phyloP scores from a whole-genome alignment of 2,113 vertebrate species.

The Labrus mixtus region DNA sequence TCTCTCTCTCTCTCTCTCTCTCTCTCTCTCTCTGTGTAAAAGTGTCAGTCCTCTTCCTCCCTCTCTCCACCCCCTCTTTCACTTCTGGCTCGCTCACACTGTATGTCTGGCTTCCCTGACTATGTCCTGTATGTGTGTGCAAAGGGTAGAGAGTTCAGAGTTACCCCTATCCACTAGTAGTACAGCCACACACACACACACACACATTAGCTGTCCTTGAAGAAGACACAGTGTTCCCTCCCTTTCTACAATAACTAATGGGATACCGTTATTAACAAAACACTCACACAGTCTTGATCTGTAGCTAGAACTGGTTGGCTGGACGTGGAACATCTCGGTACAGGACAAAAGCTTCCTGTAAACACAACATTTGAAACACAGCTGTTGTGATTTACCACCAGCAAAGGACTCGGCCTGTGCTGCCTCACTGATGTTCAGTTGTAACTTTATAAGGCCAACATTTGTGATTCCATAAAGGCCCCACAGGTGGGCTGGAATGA shows the following conservation, averaged over 20 bases:
- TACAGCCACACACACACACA: slow-evolving; percentile 18
- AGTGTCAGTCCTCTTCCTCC: slow-evolving; percentile 46
- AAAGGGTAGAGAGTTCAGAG: slow-evolving; percentile 70
- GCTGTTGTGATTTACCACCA: slow-evolving; percentile 68
- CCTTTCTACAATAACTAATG: slow-evolving; percentile 57
- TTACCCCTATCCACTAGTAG: slow-evolving; percentile 37
- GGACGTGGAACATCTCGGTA: slow-evolving; percentile 41
- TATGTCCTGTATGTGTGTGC: slow-evolving; percentile 40
- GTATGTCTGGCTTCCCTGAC: slow-evolving; percentile 72
- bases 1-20: not conserved
- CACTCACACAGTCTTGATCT: slow-evolving; percentile 55
- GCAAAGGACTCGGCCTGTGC: slow-evolving; percentile 29
- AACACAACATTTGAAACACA: slow-evolving; percentile 66
- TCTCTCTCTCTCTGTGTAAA: not conserved
- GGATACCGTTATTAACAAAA: slow-evolving; percentile 68
- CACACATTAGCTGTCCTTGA: slow-evolving; percentile 58
- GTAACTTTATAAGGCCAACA: slow-evolving; percentile 65
- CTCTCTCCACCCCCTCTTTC: slow-evolving; percentile 34
- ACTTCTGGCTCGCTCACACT: slow-evolving; percentile 47
- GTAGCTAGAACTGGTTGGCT: slow-evolving; percentile 51
- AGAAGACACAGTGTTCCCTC: slow-evolving; percentile 68
- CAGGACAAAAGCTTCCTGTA: slow-evolving; percentile 69
- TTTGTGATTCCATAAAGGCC: slow-evolving; percentile 30
- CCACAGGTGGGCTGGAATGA: slow-evolving; percentile 27
- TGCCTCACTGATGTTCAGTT: slow-evolving; percentile 5